Conservation (phyloP, 2,888 invertebrate genomes). For the Agonopterix subpropinquella region DNA sequence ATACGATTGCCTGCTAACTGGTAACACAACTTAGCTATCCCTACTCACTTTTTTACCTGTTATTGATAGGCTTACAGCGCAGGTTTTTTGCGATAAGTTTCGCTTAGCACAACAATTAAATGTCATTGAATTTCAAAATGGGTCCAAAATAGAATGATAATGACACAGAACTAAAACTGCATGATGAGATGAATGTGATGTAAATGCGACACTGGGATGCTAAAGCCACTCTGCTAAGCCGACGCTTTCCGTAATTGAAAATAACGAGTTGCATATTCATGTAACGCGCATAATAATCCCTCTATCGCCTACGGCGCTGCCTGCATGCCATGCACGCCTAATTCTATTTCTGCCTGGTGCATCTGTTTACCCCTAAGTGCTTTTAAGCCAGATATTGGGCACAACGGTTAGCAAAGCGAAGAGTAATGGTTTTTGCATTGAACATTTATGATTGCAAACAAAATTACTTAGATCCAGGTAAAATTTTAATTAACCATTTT, state of each 20-base stretch:
- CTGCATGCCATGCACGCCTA: conserved; percentile 17
- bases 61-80: not conserved
- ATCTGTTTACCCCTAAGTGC: conserved; percentile 20
- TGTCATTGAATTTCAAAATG: conserved; percentile 1
- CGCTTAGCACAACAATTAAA: too few relatives aligned
- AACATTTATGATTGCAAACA: conserved; percentile 2
- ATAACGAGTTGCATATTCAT: conserved; percentile 65
- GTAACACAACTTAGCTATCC: not conserved
- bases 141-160: not conserved
- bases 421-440: conserved; percentile 9
- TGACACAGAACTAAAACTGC: conserved; percentile 41
- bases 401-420: not conserved
- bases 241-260: conserved; percentile 49
- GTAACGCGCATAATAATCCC: conserved; percentile 31
- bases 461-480: conserved; percentile 10
- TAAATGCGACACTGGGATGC: conserved; percentile 34
- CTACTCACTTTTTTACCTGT: not conserved
- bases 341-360: conserved; percentile 27
- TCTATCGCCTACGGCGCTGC: conserved; percentile 21
- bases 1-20: conserved; percentile 13
- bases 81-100: too few relatives aligned
- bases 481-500: conserved; percentile 39
- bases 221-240: conserved; percentile 32
- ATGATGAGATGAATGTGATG: conserved; percentile 25
- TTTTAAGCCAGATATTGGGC: conserved; percentile 14